A percentile compares a stretch with the other conserved stretches of the same genome.
Conservation (phyloP, 1,140 invertebrate genomes). For the Heliconius hewitsoni region DNA sequence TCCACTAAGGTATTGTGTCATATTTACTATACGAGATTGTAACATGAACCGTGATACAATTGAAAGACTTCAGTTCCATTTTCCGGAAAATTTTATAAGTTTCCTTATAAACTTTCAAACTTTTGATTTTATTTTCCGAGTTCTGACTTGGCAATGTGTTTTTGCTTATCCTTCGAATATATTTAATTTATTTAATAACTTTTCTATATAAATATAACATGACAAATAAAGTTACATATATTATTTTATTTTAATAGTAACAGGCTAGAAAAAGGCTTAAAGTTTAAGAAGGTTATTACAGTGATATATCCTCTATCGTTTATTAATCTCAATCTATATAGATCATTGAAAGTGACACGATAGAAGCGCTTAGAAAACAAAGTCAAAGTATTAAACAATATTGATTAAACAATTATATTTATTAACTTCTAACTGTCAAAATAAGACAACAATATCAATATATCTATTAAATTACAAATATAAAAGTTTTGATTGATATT, state of each 20-base stretch:
- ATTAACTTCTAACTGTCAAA: background rate
- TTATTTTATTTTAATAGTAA: too few species aligned
- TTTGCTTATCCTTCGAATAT: background rate
- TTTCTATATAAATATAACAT: too few species aligned
- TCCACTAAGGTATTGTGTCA: background rate
- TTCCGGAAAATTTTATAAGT: conserved; percentile 4
- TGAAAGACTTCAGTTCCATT: background rate
- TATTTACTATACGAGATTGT: conserved; percentile 8
- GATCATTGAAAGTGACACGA: too few species aligned
- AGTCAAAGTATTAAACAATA: background rate
- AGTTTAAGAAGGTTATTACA: too few species aligned
- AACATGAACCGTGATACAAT: background rate
- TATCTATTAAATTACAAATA: background rate
- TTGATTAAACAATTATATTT: background rate
- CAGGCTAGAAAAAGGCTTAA: too few species aligned
- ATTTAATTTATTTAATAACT: too few species aligned
- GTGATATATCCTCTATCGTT: too few species aligned
- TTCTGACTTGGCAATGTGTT: conserved; percentile 2
- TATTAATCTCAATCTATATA: too few species aligned
- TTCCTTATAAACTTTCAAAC: background rate
- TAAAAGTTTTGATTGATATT: conserved; percentile 9
- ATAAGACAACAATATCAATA: background rate
- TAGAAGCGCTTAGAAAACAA: too few species aligned
- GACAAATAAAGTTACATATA: too few species aligned
- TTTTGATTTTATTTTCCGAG: conserved; percentile 2